A percentile compares a stretch with the other conserved stretches of the same genome.
phyloP scores from a whole-genome alignment of 2,113 vertebrate species.

The Miniopterus natalensis region DNA sequence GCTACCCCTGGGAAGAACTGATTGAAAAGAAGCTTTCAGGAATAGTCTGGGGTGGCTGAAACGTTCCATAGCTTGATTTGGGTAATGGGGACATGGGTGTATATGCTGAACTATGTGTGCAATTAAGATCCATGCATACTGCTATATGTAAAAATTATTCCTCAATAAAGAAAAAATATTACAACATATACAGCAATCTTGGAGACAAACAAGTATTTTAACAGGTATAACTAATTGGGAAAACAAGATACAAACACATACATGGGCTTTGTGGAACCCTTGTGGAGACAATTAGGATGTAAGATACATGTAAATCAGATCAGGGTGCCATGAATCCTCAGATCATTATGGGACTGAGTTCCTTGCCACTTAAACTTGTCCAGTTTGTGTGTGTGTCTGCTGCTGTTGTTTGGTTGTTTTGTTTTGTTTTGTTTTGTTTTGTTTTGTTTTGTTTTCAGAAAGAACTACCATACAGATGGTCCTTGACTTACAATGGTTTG shows the following conservation, averaged over 20 bases:
- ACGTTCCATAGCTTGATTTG: not conserved
- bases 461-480: not conserved
- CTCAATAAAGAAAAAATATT: not conserved
- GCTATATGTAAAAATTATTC: not conserved
- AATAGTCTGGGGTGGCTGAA: not conserved
- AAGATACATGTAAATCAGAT: not conserved
- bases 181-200: not conserved
- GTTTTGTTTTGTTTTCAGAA: not conserved
- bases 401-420: too few relatives aligned
- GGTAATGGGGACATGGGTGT: not conserved
- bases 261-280: not conserved
- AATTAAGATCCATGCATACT: not conserved
- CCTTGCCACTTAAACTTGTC: not conserved
- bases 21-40: not conserved
- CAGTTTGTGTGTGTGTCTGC: too few relatives aligned
- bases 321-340: not conserved
- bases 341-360: not conserved
- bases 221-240: not conserved
- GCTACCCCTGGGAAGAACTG: not conserved
- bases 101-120: not conserved
- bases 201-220: not conserved
- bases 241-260: not conserved
- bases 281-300: not conserved
- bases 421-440: not conserved
- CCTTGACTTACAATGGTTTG: not conserved